Base-by-base conservation (phyloP, 35 echinoderm and acorn worm species). In the Lytechinus pictus region DNA sequence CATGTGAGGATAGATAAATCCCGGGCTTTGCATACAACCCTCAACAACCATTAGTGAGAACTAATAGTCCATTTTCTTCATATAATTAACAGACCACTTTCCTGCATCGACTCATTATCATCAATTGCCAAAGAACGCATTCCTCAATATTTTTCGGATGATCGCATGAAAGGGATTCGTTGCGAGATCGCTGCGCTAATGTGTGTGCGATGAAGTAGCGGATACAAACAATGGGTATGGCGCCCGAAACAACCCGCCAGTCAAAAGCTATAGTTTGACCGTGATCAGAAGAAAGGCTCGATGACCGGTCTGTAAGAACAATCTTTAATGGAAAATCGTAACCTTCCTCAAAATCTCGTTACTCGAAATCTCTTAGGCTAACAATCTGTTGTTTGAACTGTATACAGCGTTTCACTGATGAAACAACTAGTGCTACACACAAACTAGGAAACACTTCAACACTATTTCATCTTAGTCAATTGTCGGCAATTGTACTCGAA, bases 31-130 rank as follows among this genome's bases (percentile, higher is more conserved):
- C 87, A 89, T 53, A 53, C 87, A 89, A 27, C 51, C 87, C 13
- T 51, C 52, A 89, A 89, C 87, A 89, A 89, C 87, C 87, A 89
- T 89, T 89, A 89, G 87, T 6, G 87, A n/a, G 51, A 89, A 53
- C 52, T 51, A 51, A 89, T 12, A 89, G 61, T 71, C 61, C 61
- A 71, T 21, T 71, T 71, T 71, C 61, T 21, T 71, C 61, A 1
- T 21, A 71, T n/a, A 79, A 79, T 79, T 79, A 79, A 79, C 66
- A 79, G 66, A 79, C 19, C 66, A 24, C 66, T 79, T 24, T 79
- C 66, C n/a, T n/a, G 19, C 66, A 79, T 19, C 19, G 21, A 27
- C 66, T 16, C 66, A 79, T 79, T 24, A 79, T 79, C 33, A 44
- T 44, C 66, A 19, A 79, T 24, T 21, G 61, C 61, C 61, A 3